A percentile compares a stretch with the other conserved stretches of the same genome.
Conservation (phyloP, 2,113 vertebrate genomes). For the Siniperca knerii region DNA sequence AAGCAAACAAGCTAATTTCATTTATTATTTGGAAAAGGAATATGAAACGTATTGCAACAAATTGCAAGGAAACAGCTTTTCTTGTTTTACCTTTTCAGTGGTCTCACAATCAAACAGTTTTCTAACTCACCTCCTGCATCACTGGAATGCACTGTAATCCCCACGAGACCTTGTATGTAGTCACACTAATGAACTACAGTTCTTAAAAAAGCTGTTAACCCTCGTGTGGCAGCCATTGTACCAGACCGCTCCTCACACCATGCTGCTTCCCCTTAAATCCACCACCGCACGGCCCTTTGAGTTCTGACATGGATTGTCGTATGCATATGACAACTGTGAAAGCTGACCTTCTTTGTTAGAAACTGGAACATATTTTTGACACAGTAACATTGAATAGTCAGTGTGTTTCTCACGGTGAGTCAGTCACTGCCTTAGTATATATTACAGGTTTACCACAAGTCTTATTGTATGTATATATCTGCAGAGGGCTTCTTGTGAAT, state of each 20-base stretch:
- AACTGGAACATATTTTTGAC: slow-evolving; percentile 12
- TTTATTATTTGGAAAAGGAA: too few relatives aligned
- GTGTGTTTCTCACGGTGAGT: slow-evolving; percentile 20
- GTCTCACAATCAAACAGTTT: not conserved
- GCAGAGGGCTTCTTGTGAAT: not conserved
- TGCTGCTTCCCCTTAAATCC: slow-evolving; percentile 4
- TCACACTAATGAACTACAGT: not conserved
- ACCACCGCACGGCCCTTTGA: not conserved
- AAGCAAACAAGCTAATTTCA: not conserved
- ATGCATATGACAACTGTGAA: slow-evolving; percentile 29
- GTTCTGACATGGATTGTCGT: not conserved
- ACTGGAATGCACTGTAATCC: slow-evolving; percentile 17
- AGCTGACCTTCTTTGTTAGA: slow-evolving; percentile 1
- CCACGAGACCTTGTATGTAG: not conserved
- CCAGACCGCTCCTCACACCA: slow-evolving; percentile 8
- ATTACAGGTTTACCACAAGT: not conserved
- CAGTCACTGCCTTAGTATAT: slow-evolving; percentile 3
- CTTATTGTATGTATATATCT: slow-evolving; percentile 17
- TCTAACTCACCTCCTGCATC: not conserved
- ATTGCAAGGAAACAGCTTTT: not conserved
- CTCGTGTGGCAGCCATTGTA: not conserved
- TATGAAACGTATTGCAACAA: not conserved
- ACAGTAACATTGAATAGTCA: slow-evolving; percentile 7
- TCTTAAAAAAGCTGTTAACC: slow-evolving; percentile 25
- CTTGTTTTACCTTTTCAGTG: not conserved